Evolutionary conservation across 2,888 invertebrate genomes (phyloP), one percentile per base, ranked within the genome.

Genomic region (Volucella bombylans): DNA sequence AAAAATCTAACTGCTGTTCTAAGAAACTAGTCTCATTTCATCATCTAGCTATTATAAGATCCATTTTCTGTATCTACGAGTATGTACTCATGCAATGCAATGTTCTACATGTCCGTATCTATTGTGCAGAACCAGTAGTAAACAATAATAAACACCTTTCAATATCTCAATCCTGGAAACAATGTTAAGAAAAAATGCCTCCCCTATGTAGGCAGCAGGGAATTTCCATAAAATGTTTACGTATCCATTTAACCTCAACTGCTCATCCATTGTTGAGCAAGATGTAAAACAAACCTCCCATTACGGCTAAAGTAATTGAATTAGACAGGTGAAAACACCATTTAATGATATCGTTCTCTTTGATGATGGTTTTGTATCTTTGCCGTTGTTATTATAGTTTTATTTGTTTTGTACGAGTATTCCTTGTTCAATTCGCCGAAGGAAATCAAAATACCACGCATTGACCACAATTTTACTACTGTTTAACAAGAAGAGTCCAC

Each of bases 381-480:
- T 31, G 31, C 31, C 31, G 31, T 31, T 31, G 31, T 31, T 31
- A 6, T 31, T 31, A 31, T 31, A 43, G 67, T 65, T 72, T 72
- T 50, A 50, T 62, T 78, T 78, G 73, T 54, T 68, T 68, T 77
- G 57, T 68, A n/a, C n/a, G n/a, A n/a, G n/a, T 78, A 77, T 82
- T 77, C 67, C 72, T 55, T 78, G 73, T 82, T 64, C 64, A 69
- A 73, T 82, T 73, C 78, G 82, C 78, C 82, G 41, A 78, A 78
- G 82, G 82, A 82, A 82, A 31, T 31, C 31, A 31, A 31, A 31
- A 82, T 82, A 73, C 82, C 72, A 82, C 78, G 78, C 82, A 82
- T 78, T 78, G 78, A 69, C 73, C 68, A 82, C 73, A 82, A 78
- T 78, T 68, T 73, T 73, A 78, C 82, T 82, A 73, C 82, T 82